A percentile compares a stretch with the other conserved stretches of the same genome.
phyloP scores from a whole-genome alignment of 1,140 invertebrate species.

The Papilio polyxenes region DNA sequence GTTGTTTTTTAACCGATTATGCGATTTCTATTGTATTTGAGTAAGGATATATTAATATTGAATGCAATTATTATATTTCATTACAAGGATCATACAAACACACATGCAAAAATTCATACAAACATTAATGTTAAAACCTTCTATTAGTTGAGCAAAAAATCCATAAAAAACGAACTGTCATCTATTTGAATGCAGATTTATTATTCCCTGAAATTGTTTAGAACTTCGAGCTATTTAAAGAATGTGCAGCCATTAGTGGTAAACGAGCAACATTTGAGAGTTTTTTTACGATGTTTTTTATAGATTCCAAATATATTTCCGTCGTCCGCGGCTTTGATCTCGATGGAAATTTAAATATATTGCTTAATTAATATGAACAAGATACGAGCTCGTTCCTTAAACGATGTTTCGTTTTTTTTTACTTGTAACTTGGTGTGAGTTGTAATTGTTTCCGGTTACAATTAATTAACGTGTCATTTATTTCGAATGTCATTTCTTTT shows the following conservation, averaged over 20 bases:
- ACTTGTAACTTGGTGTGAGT: neutral
- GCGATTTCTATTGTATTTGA: too few relatives aligned
- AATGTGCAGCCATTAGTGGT: slow-evolving; percentile 35
- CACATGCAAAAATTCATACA: neutral
- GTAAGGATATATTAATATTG: neutral
- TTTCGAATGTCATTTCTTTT: neutral
- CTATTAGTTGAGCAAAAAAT: neutral
- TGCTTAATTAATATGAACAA: slow-evolving; percentile 37
- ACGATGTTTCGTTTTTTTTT: slow-evolving; percentile 18
- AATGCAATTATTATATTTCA: neutral
- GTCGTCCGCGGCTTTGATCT: slow-evolving; percentile 32
- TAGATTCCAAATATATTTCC: slow-evolving; percentile 24
- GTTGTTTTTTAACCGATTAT: too few relatives aligned
- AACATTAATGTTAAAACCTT: too few relatives aligned
- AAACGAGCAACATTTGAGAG: slow-evolving; percentile 21
- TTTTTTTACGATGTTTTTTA: slow-evolving; percentile 34
- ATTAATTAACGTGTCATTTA: neutral
- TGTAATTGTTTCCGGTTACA: slow-evolving; percentile 21
- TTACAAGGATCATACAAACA: too few relatives aligned
- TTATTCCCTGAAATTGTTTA: slow-evolving; percentile 34
- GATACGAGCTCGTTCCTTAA: slow-evolving; percentile 24
- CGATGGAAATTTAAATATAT: slow-evolving; percentile 30
- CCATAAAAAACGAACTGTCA: neutral
- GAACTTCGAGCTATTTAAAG: slow-evolving; percentile 35
- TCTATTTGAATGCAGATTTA: slow-evolving; percentile 18